Evolutionary conservation across 2,113 vertebrate genomes (phyloP).

Genomic region (Platysteira castanea): DNA sequence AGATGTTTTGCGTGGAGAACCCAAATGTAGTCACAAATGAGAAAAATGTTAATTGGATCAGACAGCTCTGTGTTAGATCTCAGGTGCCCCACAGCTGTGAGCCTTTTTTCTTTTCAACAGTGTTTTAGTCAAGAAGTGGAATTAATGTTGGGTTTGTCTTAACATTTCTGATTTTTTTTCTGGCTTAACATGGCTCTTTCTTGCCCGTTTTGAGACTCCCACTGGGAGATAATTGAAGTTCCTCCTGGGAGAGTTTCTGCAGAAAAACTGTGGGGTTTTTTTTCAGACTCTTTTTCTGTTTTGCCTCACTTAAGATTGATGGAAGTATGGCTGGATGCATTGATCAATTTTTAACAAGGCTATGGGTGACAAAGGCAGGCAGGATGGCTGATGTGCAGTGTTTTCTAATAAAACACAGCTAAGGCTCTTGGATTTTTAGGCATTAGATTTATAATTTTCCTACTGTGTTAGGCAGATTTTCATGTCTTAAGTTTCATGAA

Average conservation of each 20-base stretch:
- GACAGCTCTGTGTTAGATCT: slow-evolving; percentile 19
- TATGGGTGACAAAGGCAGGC: background rate
- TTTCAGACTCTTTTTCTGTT: background rate
- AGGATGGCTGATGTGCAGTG: background rate
- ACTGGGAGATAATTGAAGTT: slow-evolving; percentile 33
- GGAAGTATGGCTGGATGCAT: background rate
- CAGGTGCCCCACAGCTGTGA: slow-evolving; percentile 1
- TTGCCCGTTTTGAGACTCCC: background rate
- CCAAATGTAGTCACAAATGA: background rate
- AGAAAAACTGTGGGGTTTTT: background rate
- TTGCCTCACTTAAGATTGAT: background rate
- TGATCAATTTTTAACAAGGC: background rate
- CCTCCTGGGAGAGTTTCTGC: background rate
- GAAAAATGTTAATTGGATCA: background rate
- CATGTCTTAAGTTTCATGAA: background rate
- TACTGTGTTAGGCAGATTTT: background rate
- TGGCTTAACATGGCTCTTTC: background rate
- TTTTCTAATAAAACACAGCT: background rate
- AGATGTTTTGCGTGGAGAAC: background rate
- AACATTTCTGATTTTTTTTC: slow-evolving; percentile 8
- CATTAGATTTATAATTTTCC: background rate
- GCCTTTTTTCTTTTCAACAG: slow-evolving; percentile 38
- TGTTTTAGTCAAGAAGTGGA: slow-evolving; percentile 25
- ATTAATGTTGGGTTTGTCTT: slow-evolving; percentile 6
- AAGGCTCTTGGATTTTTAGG: background rate